These are phyloP conservation scores for Erynnis tages DNA, from an alignment of 2,888 invertebrate species.

Conservation along the genomic window DNA sequence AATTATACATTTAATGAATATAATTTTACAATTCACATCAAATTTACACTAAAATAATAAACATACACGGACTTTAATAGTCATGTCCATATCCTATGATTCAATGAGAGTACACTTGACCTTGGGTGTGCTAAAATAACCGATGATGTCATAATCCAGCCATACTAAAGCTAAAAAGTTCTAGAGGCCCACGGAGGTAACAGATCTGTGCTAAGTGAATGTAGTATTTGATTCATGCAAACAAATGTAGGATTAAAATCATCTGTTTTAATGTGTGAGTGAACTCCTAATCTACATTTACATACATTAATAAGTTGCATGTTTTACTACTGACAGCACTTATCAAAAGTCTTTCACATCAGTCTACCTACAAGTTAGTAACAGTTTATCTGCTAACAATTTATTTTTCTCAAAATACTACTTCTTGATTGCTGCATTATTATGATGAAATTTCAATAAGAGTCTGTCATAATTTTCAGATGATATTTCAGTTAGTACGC, in stretches of 20 bases:
- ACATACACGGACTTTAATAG: background rate
- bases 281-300: constrained; percentile 6
- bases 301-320: constrained; percentile 1
- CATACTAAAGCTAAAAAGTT: constrained; percentile 14
- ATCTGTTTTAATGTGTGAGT: constrained; percentile 18
- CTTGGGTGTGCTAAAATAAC: constrained; percentile 38
- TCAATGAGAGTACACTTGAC: constrained; percentile 32
- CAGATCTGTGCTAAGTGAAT: constrained; percentile 2
- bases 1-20: no score
- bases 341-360: no score
- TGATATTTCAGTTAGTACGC: constrained; percentile 82
- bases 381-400: no score
- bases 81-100: background rate
- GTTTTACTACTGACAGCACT: background rate
- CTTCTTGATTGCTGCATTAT: no score
- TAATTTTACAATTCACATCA: no score
- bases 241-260: constrained; percentile 8
- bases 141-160: constrained; percentile 38
- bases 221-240: background rate
- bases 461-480: constrained; percentile 59
- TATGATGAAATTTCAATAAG: background rate
- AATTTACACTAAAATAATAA: no score
- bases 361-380: no score
- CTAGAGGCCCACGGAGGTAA: constrained; percentile 15
- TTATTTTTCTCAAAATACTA: no score